These are phyloP conservation scores for Theonella swinhoei DNA, from an alignment of 37 sponge, comb jelly and placozoan genomes.

Conservation along the genomic window DNA sequence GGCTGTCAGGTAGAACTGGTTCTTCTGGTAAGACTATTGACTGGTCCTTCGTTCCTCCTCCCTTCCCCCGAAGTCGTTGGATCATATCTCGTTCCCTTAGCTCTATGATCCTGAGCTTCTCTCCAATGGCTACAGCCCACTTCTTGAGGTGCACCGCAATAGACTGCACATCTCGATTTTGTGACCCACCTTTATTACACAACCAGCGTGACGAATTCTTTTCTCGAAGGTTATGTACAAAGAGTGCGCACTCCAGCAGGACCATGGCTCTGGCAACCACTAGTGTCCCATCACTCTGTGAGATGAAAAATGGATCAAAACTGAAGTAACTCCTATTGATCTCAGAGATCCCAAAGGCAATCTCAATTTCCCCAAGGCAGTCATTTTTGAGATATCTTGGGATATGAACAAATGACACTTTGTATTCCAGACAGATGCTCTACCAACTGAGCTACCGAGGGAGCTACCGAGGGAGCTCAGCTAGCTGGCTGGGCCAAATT, in stretches of 20 bases:
- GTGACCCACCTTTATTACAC: background rate
- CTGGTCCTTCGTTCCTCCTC: background rate
- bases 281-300: slow-evolving; percentile 37
- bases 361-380: no score
- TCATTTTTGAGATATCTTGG: no score
- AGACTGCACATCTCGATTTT: background rate
- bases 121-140: slow-evolving; percentile 69
- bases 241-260: slow-evolving; percentile 71
- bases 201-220: slow-evolving; percentile 39
- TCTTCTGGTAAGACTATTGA: slow-evolving; percentile 27
- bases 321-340: no score
- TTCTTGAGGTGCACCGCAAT: slow-evolving; percentile 33
- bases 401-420: no score
- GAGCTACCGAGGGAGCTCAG: no score
- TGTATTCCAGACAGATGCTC: no score
- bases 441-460: no score
- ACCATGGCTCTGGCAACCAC: slow-evolving; percentile 64
- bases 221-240: slow-evolving; percentile 43
- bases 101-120: slow-evolving; percentile 40
- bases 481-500: no score
- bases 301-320: background rate
- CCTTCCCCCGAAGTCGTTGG: background rate
- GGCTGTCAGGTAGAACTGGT: slow-evolving; percentile 53
- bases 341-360: no score
- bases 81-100: slow-evolving; percentile 37